These are phyloP conservation scores for Rafetus swinhoei DNA, from an alignment of 2,113 vertebrate genomes.

Conservation along the genomic window DNA sequence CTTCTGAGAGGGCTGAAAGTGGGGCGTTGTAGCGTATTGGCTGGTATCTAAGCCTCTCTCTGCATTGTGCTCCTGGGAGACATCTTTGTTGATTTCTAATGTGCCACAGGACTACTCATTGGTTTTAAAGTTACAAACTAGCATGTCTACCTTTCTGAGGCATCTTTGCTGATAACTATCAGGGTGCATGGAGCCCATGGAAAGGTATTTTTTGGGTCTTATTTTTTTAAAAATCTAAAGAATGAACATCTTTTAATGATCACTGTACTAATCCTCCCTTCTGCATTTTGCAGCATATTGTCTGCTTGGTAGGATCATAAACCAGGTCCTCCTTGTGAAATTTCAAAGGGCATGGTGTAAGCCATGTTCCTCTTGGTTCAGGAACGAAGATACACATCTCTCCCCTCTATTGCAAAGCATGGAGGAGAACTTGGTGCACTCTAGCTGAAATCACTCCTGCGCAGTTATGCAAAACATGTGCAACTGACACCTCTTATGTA, in stretches of 20 bases:
- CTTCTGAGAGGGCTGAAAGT: not conserved
- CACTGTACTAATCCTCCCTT: not conserved
- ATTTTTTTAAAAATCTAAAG: not conserved
- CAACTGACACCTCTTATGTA: slow-evolving; percentile 75
- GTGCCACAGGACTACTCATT: too few species aligned
- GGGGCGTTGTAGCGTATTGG: not conserved
- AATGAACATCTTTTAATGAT: not conserved
- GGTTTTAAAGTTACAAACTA: too few species aligned
- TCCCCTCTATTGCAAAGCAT: slow-evolving; percentile 41
- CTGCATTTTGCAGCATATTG: not conserved
- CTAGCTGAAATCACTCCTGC: slow-evolving; percentile 66
- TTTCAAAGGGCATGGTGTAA: slow-evolving; percentile 36
- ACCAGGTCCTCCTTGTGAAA: slow-evolving; percentile 36
- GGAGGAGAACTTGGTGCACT: slow-evolving; percentile 42
- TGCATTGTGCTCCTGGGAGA: not conserved
- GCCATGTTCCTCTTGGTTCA: slow-evolving; percentile 46
- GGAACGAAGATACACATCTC: slow-evolving; percentile 67
- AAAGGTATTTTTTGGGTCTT: not conserved
- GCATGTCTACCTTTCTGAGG: too few species aligned
- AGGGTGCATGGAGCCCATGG: not conserved
- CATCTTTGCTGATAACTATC: not conserved
- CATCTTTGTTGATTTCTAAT: not conserved
- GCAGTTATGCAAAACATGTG: slow-evolving; percentile 76
- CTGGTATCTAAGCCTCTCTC: not conserved
- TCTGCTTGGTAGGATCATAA: not conserved